Base-by-base conservation (phyloP, 2,113 vertebrate genomes). In the Tetrao urogallus region DNA sequence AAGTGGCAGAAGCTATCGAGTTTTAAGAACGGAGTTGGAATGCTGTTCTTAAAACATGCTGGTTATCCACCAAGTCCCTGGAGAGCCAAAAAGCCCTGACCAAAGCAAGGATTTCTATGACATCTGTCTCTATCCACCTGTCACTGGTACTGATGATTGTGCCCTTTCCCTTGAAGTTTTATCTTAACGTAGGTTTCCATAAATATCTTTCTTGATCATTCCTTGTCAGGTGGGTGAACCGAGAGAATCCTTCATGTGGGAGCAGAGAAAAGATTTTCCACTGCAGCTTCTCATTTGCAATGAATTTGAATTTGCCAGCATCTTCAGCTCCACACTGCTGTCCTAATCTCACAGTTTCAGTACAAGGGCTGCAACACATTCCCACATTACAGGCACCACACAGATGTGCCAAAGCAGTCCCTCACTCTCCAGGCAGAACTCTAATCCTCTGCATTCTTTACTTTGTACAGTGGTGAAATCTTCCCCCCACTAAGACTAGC, bases 151-250 rank as follows among this genome's bases (percentile, higher is more conserved):
- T 52, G 38, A 83, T 72, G 61, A 89, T 67, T 77, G 40, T 48
- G 57, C 79, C 95, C 88, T 94, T 91, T 96, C 63, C 77, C 86
- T 91, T 94, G 32, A 97, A 95, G 74, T 66, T 93, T 84, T 71
- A 86, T 84, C 65, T 83, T 72, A 57, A 83, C 10, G 0, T 48
- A 67, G 36, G 73, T 56, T 96, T 95, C 95, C 86, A 90, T 88
- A 95, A 96, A 95, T 95, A 96, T 34, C 91, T 69, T 88, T 83
- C 86, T 88, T 86, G 76, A 91, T 95, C 93, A 83, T 81, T 97
- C 76, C 83, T 50, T 95, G 88, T 90, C 95, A 94, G 93, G 96
- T 94, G 88, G 94, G 91, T 90, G 93, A 95, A 86, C 93, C 61
- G 94, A 95, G 76, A 96, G 82, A 94, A 94, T 95, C 86, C 80